Evolutionary conservation across 2,113 vertebrate genomes (phyloP).

Genomic region (Hepsetus odoe): DNA sequence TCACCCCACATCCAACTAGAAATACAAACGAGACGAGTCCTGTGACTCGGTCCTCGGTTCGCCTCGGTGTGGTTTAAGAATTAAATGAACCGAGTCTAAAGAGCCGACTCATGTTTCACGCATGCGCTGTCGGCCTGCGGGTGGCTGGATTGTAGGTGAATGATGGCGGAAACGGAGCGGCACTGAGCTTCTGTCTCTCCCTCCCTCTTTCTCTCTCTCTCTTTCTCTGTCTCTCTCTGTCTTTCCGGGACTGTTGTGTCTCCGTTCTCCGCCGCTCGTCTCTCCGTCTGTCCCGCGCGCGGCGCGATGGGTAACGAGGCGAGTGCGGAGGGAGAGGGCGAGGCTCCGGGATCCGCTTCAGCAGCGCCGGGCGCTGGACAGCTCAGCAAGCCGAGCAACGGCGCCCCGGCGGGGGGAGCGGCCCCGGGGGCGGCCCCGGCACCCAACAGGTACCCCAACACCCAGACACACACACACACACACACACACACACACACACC

Average conservation of each 20-base stretch:
- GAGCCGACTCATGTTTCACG: conserved; percentile 52
- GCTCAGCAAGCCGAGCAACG: conserved; percentile 81
- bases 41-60: too few relatives aligned
- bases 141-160: conserved; percentile 78
- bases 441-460: conserved; percentile 76
- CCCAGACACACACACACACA: neutral
- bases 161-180: conserved; percentile 82
- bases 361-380: conserved; percentile 82
- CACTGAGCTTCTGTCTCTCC: conserved; percentile 69
- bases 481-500: neutral
- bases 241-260: conserved; percentile 62
- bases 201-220: neutral
- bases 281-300: conserved; percentile 62
- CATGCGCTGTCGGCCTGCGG: conserved; percentile 76
- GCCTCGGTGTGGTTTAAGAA: too few relatives aligned
- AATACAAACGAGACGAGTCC: too few relatives aligned
- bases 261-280: conserved; percentile 62
- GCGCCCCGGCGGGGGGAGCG: conserved; percentile 75
- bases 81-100: neutral
- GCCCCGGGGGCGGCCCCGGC: conserved; percentile 73
- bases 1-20: too few relatives aligned
- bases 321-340: conserved; percentile 78
- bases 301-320: conserved; percentile 81
- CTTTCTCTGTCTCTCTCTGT: conserved; percentile 6
- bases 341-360: conserved; percentile 81